Conservation (phyloP, 2,888 invertebrate genomes). For the Pterostichus niger region DNA sequence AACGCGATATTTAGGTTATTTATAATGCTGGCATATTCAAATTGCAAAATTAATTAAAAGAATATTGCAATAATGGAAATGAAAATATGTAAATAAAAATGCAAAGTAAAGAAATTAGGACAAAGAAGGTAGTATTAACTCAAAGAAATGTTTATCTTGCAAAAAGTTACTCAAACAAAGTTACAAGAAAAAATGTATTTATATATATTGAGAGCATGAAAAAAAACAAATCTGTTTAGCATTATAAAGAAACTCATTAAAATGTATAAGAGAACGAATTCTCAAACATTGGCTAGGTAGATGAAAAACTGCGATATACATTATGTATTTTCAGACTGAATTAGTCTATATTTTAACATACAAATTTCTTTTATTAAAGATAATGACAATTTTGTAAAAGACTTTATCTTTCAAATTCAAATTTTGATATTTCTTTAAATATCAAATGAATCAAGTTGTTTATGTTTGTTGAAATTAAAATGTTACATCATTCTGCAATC, state of each 20-base stretch:
- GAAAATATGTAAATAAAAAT: slow-evolving; percentile 17
- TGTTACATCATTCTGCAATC: background rate
- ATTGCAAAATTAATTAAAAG: too few species aligned
- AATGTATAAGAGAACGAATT: slow-evolving; percentile 48
- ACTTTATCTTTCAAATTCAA: slow-evolving; percentile 6
- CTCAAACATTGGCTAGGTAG: slow-evolving; percentile 30
- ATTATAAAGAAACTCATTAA: slow-evolving; percentile 58
- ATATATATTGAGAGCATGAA: slow-evolving; percentile 42
- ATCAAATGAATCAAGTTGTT: background rate
- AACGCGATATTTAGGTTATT: too few species aligned
- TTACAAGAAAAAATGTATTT: slow-evolving; percentile 49
- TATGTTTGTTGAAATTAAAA: background rate
- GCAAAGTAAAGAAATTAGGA: background rate
- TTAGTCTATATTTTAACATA: slow-evolving; percentile 41
- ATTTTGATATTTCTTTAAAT: slow-evolving; percentile 16
- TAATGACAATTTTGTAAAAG: slow-evolving; percentile 18
- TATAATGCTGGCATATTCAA: background rate
- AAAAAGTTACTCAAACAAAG: slow-evolving; percentile 43
- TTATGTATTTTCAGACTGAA: slow-evolving; percentile 37
- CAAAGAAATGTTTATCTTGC: background rate
- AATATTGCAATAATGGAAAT: too few species aligned
- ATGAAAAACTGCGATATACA: slow-evolving; percentile 43
- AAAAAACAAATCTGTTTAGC: slow-evolving; percentile 52
- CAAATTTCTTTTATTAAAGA: slow-evolving; percentile 41
- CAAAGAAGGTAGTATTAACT: slow-evolving; percentile 11